Base-by-base conservation (phyloP, 1,140 invertebrate species). In the Ctenoplectra terminalis region DNA sequence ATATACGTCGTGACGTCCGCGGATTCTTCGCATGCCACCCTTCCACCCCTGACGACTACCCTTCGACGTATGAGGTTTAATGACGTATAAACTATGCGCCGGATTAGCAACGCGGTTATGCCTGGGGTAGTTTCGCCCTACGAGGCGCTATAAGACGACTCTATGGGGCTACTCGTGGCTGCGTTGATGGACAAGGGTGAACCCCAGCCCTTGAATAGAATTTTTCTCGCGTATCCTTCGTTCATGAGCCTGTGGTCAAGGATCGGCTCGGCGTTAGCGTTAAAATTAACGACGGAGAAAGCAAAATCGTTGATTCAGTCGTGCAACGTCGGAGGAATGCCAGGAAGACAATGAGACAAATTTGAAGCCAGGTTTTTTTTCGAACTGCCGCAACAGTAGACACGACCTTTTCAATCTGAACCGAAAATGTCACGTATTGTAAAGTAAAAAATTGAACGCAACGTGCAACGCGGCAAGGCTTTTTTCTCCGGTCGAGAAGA, bases 41-140 rank as follows among this genome's bases (percentile, higher is more conserved):
- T 81, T 72, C 71, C 87, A 70, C 89, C 87, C 78, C 34, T 40
- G 40, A 40, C 76, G 73, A 46, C 61, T 67, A 78, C 86, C 86
- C 83, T 84, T 64, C 77, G 75, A 73, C 79, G 69, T 83, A 86
- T 87, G 82, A 87, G 87, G 91, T 92, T 93, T 93, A 93, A 93
- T 93, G 92, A 93, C 92, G 92, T 93, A 93, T 93, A 93, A 93
- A 93, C 92, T 93, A 93, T 93, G 92, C 92, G 91, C 82, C 84
- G 92, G 92, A 93, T 93, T 93, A 93, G 91, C 91, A 86, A 90
- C 89, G 88, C 86, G 81, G 77, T 87, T 83, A 81, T 70, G 37
- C 56, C 71, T 63, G 80, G 69, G 63, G 70, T 60, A 31, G 75
- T 61, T 66, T 56, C 82, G 63, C 82, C 72, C 74, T 56, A 69